A percentile compares a stretch with the other conserved stretches of the same genome.
These are phyloP conservation scores for Stictonetta naevosa DNA, from an alignment of 2,113 vertebrate genomes.

Conservation along the genomic window DNA sequence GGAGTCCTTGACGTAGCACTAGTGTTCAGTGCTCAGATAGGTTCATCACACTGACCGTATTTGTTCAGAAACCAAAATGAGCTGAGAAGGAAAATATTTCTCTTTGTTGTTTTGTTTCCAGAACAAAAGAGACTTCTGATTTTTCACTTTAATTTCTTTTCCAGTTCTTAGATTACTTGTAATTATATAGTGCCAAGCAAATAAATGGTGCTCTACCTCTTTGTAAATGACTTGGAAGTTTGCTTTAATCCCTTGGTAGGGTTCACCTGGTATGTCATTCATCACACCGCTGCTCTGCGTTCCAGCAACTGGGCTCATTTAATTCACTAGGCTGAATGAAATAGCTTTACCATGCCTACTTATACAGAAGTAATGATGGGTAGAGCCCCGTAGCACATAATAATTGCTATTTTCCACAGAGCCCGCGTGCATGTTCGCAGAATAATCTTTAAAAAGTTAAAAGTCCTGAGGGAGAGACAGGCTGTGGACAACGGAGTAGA, in stretches of 20 bases:
- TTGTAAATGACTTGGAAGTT: constrained; percentile 10
- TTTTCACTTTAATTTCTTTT: neutral
- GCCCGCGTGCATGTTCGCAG: neutral
- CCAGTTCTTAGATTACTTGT: neutral
- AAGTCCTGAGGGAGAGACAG: neutral
- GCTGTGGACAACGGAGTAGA: neutral
- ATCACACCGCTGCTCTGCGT: neutral
- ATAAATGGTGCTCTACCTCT: neutral
- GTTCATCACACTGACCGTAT: neutral
- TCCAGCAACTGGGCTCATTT: constrained; percentile 31
- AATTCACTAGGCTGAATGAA: constrained; percentile 4
- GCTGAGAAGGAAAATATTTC: constrained; percentile 15
- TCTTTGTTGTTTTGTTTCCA: constrained; percentile 3
- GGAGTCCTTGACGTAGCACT: neutral
- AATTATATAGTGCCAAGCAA: neutral
- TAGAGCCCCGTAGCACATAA: neutral
- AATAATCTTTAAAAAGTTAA: neutral
- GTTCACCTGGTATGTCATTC: neutral
- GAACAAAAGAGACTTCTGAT: neutral
- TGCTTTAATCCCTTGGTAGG: neutral
- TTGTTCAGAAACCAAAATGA: neutral
- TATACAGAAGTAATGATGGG: constrained; percentile 7
- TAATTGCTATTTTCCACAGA: constrained; percentile 6
- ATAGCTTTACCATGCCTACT: constrained; percentile 25
- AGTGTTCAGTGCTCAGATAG: neutral